A percentile compares a stretch with the other conserved stretches of the same genome.
Evolutionary conservation across 2,797 vertebrate genomes (phyloP).

Genomic region (Brachymystax lenok): DNA sequence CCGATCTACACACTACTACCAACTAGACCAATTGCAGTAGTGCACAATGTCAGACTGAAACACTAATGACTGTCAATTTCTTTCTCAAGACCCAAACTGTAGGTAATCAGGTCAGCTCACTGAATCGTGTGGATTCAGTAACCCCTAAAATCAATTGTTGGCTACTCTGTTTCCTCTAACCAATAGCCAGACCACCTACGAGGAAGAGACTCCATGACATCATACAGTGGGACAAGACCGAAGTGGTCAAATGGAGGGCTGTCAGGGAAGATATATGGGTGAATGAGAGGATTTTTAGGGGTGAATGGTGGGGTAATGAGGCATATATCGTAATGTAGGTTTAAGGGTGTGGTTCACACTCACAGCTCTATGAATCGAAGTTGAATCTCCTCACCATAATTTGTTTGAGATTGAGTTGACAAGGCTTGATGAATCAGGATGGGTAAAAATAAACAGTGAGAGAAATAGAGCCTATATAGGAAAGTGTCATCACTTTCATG

Average conservation of each 20-base stretch:
- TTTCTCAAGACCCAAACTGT: neutral
- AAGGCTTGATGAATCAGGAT: constrained; percentile 14
- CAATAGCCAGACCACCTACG: too few relatives aligned
- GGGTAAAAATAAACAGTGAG: constrained; percentile 27
- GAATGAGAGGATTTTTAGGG: neutral
- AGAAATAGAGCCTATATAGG: constrained; percentile 25
- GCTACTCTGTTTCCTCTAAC: neutral
- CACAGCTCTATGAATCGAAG: neutral
- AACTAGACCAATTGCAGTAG: too few relatives aligned
- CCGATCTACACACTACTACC: too few relatives aligned
- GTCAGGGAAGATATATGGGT: neutral
- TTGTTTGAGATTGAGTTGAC: neutral
- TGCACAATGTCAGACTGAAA: too few relatives aligned
- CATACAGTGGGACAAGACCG: too few relatives aligned
- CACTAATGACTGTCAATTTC: neutral
- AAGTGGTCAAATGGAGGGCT: neutral
- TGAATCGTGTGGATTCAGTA: neutral
- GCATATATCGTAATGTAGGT: too few relatives aligned
- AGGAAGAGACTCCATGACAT: too few relatives aligned
- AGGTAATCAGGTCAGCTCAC: neutral
- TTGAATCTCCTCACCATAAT: neutral
- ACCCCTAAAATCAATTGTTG: neutral
- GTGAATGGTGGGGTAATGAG: too few relatives aligned
- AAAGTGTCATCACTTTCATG: constrained; percentile 49
- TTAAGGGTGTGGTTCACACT: constrained; percentile 2